Base-by-base conservation (phyloP, 2,888 invertebrate genomes). In the Pimpla rufipes region DNA sequence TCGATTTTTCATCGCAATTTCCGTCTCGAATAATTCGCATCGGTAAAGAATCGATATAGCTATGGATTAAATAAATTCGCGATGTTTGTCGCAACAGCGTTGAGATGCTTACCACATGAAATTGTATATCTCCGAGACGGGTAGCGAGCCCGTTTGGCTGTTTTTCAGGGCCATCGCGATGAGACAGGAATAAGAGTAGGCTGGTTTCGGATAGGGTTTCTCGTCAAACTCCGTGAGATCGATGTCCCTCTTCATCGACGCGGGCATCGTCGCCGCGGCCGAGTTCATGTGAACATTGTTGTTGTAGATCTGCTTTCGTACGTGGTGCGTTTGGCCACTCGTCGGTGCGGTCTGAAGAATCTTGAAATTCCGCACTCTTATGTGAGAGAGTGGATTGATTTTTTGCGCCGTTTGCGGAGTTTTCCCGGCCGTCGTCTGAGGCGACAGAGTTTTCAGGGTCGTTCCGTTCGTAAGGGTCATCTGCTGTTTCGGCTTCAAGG, bases 91-190 rank as follows among this genome's bases (percentile, higher is more conserved):
- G 2, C 29, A 35, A 59, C 13, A 11, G 29, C 8, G 4, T 11
- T 11, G 29, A 40, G 23, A 79, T 45, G 95, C 97, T 95, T 94
- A 98, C 97, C 98, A 99, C 97, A 99, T 99, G 92, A 99, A 99
- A 93, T 98, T 98, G 94, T 99, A 99, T 89, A 99, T 99, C 94
- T 99, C 99, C 11, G 98, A 98, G 45, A 99, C 99, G 3, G 99
- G 99, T 90, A 99, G 94, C 90, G 98, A 98, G 76, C 99, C 99
- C 76, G 97, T 97, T 89, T 97, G 95, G 84, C 99, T 98, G 93
- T 99, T 99, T 94, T 99, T 99, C 85, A 99, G 94, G 4, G 99
- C 99, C 97, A 99, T 97, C 0, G 99, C 99, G 92, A 99, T 99
- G 86, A 99, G 95, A 94, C 99, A 99, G 81, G 98, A 98, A 93